Evolutionary conservation across 2,113 vertebrate species (phyloP).

Genomic region (Thamnophis sirtalis): DNA sequence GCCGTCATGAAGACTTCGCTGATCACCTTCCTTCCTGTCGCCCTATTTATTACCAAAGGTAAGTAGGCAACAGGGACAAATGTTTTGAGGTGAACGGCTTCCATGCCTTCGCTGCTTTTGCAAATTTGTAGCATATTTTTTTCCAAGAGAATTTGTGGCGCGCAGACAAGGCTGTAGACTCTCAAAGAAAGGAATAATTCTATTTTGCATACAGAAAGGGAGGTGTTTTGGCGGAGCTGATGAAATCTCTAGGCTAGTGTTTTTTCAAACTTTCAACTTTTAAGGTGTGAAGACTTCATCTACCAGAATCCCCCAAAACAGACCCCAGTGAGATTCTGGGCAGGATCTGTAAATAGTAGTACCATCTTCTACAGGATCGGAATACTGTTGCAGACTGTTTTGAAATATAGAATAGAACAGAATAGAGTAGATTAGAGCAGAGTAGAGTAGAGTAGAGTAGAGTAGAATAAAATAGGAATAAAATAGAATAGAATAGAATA

Average conservation of each 20-base stretch:
- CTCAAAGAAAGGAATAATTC: background rate
- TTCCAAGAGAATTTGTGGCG: background rate
- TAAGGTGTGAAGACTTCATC: background rate
- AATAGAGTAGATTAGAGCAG: no score
- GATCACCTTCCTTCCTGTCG: background rate
- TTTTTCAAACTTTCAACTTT: background rate
- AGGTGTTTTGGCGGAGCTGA: background rate
- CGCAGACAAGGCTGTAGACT: background rate
- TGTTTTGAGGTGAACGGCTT: background rate
- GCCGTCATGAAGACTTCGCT: background rate
- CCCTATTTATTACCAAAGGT: background rate
- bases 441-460: no score
- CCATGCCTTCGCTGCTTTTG: background rate
- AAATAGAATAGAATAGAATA: no score
- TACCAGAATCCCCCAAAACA: background rate
- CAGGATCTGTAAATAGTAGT: background rate
- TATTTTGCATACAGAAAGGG: background rate
- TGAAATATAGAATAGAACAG: background rate
- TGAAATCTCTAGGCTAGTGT: background rate
- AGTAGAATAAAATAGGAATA: no score
- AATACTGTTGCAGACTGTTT: background rate
- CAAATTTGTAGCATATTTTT: background rate
- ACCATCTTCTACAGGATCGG: background rate
- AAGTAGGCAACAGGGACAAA: background rate
- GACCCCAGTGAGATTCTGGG: background rate